Base-by-base conservation (phyloP, 2,797 vertebrate genomes). In the Rhinoraja longicauda region DNA sequence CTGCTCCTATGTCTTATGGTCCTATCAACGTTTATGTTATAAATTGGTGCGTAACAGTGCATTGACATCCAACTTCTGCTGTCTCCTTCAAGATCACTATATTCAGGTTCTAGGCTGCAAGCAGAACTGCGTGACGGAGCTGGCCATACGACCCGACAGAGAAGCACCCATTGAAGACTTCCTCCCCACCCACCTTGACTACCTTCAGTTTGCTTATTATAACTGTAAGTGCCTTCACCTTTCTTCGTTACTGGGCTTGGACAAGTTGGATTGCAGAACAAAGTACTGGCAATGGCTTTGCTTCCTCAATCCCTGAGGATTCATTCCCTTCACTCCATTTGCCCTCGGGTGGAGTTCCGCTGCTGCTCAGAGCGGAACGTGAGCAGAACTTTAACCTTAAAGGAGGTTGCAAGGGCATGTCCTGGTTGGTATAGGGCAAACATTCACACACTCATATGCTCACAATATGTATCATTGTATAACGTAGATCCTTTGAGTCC, bases 181-280 rank as follows among this genome's bases (percentile, higher is more conserved):
- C 95, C 96, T 99, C 4, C 97, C 98, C 0, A 97, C 97, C 0
- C 98, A 98, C 93, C 98, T 98, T 95, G 98, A 99, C 95, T 99
- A 99, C 94, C 97, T 99, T 93, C 98, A 99, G 96, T 99, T 99
- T 95, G 97, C 99, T 94, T 99, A 99, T 96, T 98, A 99, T 94
- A 99, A 98, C 96, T 98, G 99, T 99, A 96, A 96, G 98, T 94
- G 72, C 84, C 26, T 64, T 29, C 39, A 29, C 39, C 92, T 84
- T 67, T 0, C 13, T 8, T 62, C 36, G 15, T 67, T 84, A 88
- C n/a, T 62, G 32, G 17, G 17, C 59, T 67, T 64, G 9, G 57
- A 59, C 32, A 57, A 29, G 81, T 84, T 84, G 82, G 13, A 12
- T n/a, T 59, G 13, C 26, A 86, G 13, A 86, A 62, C 39, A 17